Evolutionary conservation across 2,888 invertebrate genomes (phyloP).

Genomic region (Callimorpha dominula): DNA sequence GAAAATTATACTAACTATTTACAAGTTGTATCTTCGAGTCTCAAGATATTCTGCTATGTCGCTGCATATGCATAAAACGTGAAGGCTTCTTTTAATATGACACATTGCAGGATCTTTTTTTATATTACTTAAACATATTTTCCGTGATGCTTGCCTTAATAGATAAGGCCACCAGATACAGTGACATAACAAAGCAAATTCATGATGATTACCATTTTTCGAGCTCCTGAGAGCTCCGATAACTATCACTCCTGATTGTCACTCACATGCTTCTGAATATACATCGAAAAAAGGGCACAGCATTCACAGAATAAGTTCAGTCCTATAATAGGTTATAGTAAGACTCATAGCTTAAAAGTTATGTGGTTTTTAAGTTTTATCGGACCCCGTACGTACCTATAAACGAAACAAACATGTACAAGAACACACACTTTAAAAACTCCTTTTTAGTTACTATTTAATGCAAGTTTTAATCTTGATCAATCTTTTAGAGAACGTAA

Average conservation of each 20-base stretch:
- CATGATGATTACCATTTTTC: too few species aligned
- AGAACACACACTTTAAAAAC: background rate
- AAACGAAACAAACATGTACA: too few species aligned
- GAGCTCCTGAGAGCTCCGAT: too few species aligned
- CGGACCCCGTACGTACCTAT: too few species aligned
- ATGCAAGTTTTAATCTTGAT: background rate
- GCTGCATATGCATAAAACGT: background rate
- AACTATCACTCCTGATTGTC: background rate
- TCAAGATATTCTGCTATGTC: background rate
- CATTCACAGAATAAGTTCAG: background rate
- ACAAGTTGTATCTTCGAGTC: constrained; percentile 16
- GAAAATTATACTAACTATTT: constrained; percentile 53
- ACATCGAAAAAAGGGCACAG: background rate
- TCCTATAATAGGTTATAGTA: background rate
- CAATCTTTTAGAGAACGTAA: background rate
- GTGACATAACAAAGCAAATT: too few species aligned
- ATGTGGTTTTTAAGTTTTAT: too few species aligned
- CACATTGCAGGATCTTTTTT: background rate
- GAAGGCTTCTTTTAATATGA: background rate
- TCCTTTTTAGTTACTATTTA: background rate
- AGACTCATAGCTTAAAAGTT: too few species aligned
- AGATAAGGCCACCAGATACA: too few species aligned
- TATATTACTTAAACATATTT: background rate
- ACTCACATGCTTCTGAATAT: background rate
- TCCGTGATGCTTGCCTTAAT: background rate